These are phyloP conservation scores for Hydrolagus colliei DNA, from an alignment of 2,797 vertebrate species.

Conservation along the genomic window DNA sequence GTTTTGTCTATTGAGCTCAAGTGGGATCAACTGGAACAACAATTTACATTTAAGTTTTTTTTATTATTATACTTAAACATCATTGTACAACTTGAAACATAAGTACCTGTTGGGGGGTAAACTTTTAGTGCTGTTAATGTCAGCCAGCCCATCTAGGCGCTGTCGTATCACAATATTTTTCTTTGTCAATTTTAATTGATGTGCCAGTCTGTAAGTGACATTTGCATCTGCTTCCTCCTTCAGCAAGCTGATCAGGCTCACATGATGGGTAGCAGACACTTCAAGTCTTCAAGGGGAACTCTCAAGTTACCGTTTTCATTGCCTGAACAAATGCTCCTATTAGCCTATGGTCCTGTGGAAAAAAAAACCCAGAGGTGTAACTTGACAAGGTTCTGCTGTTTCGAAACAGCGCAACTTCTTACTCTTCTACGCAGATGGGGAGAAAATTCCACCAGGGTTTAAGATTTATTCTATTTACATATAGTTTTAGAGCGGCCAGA, in stretches of 20 bases:
- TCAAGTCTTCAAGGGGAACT: slow-evolving; percentile 47
- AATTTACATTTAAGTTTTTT: no score
- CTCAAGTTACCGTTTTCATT: slow-evolving; percentile 58
- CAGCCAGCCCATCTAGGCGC: no score
- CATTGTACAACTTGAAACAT: not conserved
- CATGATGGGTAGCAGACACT: slow-evolving; percentile 54
- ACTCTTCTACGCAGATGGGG: no score
- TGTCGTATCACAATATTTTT: slow-evolving; percentile 28
- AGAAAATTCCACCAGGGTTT: no score
- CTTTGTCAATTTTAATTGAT: slow-evolving; percentile 40
- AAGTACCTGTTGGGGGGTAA: not conserved
- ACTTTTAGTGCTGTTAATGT: no score
- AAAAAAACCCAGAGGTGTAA: slow-evolving; percentile 21
- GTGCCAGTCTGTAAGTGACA: slow-evolving; percentile 56
- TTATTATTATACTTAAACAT: not conserved
- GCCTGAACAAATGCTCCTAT: slow-evolving; percentile 43
- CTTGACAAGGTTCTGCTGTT: slow-evolving; percentile 21
- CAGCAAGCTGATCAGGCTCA: slow-evolving; percentile 35
- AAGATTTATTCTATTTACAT: no score
- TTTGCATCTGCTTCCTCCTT: slow-evolving; percentile 23
- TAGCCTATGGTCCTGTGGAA: slow-evolving; percentile 38
- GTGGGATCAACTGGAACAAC: no score
- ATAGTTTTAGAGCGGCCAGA: no score
- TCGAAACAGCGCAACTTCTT: no score
- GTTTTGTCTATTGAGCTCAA: no score